Base-by-base conservation (phyloP, 1,140 invertebrate species). In the Cydia strobilella region DNA sequence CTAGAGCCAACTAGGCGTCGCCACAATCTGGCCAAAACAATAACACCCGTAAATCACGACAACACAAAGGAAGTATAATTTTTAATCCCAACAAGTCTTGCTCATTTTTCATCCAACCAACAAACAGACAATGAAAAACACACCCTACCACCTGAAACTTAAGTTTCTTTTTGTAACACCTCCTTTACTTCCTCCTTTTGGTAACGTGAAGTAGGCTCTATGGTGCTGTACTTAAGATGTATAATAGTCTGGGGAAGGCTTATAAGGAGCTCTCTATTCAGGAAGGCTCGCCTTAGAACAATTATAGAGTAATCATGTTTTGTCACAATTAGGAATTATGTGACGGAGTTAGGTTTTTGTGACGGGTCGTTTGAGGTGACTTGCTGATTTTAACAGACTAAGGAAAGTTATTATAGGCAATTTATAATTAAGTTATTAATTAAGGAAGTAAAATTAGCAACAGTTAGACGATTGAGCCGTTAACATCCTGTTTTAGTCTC, bases 51-150 rank as follows among this genome's bases (percentile, higher is more conserved):
- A 69, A 69, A 69, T 69, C 65, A 39, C 35, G 27, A 35, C 25
- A 27, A 39, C 27, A 69, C 65, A 69, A 69, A 69, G 65, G 31
- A 69, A 69, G 82, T 84, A 79, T 86, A 86, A 87, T 88, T 89
- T 90, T 90, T 87, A 90, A 90, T 89, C 85, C 81, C 82, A 82
- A 83, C 83, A 79, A 84, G 84, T 85, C 84, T 84, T 85, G 87
- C 80, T 90, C 86, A 88, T 90, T 90, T 90, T 89, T 89, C 87
- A 86, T 82, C 74, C 76, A 54, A 39, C 71, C 54, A 27, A 72
- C 20, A 72, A 72, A 54, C 3, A 6, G 20, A 77, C 76, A 74
- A 13, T 27, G n/a, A 9, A 78, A 71, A 78, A 54, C 48, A 12
- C 15, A 77, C 76, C 23, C 23, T 82, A 71, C 69, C 10, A 15